Base-by-base conservation (phyloP, 2,113 vertebrate genomes). In the Malurus melanocephalus region DNA sequence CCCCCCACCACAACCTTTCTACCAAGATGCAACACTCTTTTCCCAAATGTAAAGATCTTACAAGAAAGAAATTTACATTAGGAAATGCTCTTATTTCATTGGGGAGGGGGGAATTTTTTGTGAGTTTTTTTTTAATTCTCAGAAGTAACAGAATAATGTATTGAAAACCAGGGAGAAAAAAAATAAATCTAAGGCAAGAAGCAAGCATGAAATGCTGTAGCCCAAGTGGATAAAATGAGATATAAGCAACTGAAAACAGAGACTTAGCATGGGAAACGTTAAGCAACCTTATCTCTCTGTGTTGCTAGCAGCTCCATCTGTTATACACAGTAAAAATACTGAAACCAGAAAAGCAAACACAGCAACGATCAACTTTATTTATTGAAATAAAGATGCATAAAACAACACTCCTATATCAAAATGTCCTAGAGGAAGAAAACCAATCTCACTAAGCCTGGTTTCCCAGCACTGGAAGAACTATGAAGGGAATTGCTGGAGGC, bases 301-400 rank as follows among this genome's bases (percentile, higher is more conserved):
- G 88, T 76, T 91, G 90, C 80, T 91, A 92, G 93, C 76, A 94
- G 89, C 77, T 85, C 88, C 91, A 94, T 94, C 91, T 94, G 93
- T 92, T 91, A 89, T 38, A 80, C 69, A 71, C 49, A 75, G 85
- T 88, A 92, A 93, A 95, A 93, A 88, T 76, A 93, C 84, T 73
- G 78, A 95, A 92, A 90, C n/a, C 45, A 83, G 87, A 89, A 93
- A 84, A 80, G 75, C 93, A 95, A 92, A 92, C 88, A 93, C 80
- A 92, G 88, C 80, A 90, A 78, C 13, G 74, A 89, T 75, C 61
- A 90, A 88, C 66, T 92, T 94, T 93, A 94, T 93, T 94, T 92
- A 93, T 88, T 94, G 86, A 91, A 96, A 93, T 91, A 92, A 94
- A 93, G 85, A 86, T 86, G 74, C 85, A 90, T 93, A 79, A 93